A percentile compares a stretch with the other conserved stretches of the same genome.
phyloP scores from a whole-genome alignment of 2,888 invertebrate genomes.

The Sphaerophoria rueppellii region DNA sequence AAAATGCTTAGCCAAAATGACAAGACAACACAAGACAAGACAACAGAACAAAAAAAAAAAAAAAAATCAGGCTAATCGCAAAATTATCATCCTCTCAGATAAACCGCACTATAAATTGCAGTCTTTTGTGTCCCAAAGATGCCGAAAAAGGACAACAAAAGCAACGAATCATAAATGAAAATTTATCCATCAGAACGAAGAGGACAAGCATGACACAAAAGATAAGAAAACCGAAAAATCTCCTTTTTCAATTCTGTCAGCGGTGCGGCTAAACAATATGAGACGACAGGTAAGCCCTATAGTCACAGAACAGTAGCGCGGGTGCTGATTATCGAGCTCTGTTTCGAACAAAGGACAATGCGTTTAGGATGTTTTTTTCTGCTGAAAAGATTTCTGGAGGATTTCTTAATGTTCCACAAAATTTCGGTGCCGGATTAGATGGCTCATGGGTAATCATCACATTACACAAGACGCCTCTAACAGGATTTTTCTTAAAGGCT shows the following conservation, averaged over 20 bases:
- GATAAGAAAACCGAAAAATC: constrained; percentile 50
- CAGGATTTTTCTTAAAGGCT: constrained; percentile 48
- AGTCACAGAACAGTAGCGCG: constrained; percentile 60
- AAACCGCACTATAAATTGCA: constrained; percentile 71
- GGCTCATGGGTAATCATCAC: constrained; percentile 62
- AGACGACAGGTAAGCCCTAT: neutral
- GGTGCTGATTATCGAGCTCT: constrained; percentile 13
- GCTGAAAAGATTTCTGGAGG: constrained; percentile 53
- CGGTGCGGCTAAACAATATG: neutral
- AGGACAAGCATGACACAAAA: constrained; percentile 57
- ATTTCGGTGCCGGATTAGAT: constrained; percentile 44
- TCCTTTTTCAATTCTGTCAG: neutral
- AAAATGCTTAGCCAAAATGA: constrained; percentile 26
- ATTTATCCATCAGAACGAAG: constrained; percentile 44
- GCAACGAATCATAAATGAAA: constrained; percentile 37
- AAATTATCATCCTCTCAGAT: constrained; percentile 70
- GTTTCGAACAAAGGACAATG: constrained; percentile 64
- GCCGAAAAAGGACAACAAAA: constrained; percentile 70
- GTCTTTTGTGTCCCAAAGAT: constrained; percentile 26
- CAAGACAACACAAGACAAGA: neutral
- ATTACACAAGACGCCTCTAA: constrained; percentile 62
- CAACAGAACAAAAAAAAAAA: neutral
- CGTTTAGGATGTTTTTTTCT: constrained; percentile 57
- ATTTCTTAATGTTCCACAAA: constrained; percentile 25
- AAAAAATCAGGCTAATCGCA: constrained; percentile 67